Evolutionary conservation across 2,113 vertebrate genomes (phyloP), one percentile per base, ranked within the genome.

Genomic region (Anas platyrhynchos): DNA sequence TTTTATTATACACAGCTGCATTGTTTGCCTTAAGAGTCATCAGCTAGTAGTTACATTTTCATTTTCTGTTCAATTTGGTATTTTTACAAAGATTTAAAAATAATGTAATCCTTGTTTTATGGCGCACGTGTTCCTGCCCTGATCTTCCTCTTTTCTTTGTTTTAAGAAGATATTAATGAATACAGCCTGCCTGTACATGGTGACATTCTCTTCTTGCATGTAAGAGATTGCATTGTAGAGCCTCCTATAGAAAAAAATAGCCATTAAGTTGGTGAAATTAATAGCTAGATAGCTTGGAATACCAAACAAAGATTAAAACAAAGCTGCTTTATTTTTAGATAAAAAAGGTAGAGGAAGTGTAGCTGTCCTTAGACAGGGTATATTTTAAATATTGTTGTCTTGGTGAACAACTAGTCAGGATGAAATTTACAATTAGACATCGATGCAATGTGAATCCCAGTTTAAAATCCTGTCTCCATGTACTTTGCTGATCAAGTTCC

Each of bases 141-240:
- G 36, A 91, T 97, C 96, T 97, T 96, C 96, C 84, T 96, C 50
- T 61, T 87, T 92, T 94, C 95, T 98, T 97, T 98, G 97, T 98
- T 94, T 97, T 97, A 97, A 97, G 89, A 93, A 86, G 74, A 94
- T 96, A 95, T 97, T 96, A 97, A 93, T 96, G 91, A 89, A 92
- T 96, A 59, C 80, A 96, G 94, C 75, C 88, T 96, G 59, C 80
- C 48, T 93, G 75, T 94, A 88, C 72, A 75, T 94, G 85, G 71
- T 86, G 76, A 41, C 67, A 73, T 79, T 96, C 83, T 95, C 83
- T 93, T 90, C 77, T 90, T 93, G 91, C 54, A 2, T 88, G 58
- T 85, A 76, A 95, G 93, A 89, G 96, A 66, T 85, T 3, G 46
- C 86, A 63, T 91, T 95, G 95, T 96, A 59, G 58, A 76, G 38